phyloP scores from a whole-genome alignment of 35 echinoderm and acorn worm species.

The Apostichopus californicus region DNA sequence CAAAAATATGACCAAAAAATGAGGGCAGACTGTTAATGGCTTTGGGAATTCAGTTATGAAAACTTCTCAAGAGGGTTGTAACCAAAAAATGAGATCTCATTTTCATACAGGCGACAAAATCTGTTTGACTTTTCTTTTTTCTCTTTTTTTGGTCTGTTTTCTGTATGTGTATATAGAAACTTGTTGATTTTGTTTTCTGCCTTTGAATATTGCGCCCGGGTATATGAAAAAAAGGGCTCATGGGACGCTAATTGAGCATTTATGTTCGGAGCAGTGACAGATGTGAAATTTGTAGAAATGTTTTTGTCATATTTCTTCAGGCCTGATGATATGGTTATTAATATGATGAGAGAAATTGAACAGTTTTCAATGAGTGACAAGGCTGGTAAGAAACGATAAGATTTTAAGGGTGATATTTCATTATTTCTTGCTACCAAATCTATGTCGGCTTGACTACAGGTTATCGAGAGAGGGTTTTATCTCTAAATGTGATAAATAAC shows the following conservation, averaged over 20 bases:
- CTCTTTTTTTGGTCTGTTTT: too few relatives aligned
- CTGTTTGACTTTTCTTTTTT: background rate
- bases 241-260: constrained; percentile 29
- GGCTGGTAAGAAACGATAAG: background rate
- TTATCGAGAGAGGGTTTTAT: too few relatives aligned
- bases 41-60: constrained; percentile 45
- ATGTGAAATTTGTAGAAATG: constrained; percentile 15
- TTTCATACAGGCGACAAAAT: constrained; percentile 1
- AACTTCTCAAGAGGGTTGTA: constrained; percentile 29
- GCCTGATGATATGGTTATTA: background rate
- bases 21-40: constrained; percentile 45
- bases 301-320: constrained; percentile 11
- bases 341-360: constrained; percentile 6
- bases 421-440: background rate
- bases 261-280: constrained; percentile 16
- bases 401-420: background rate
- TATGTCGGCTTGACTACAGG: background rate
- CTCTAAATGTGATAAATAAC: too few relatives aligned
- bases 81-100: constrained; percentile 36
- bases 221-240: background rate
- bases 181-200: constrained; percentile 15
- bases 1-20: constrained; percentile 25
- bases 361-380: background rate
- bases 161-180: background rate
- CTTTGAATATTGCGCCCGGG: constrained; percentile 5